Base-by-base conservation (phyloP, 1,140 invertebrate species). In the Pachypeltis micranthus region DNA sequence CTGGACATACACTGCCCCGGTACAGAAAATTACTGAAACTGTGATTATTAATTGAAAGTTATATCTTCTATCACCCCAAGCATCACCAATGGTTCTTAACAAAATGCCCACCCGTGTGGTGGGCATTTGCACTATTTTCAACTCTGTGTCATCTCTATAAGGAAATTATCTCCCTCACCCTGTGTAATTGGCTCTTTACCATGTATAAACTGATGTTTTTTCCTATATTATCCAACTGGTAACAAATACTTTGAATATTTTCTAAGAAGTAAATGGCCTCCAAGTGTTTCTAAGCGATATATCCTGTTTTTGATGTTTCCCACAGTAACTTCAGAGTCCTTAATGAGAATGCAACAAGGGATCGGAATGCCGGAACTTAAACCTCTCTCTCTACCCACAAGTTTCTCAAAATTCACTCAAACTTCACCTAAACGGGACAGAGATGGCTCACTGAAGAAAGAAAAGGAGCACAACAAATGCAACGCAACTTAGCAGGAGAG, bases 241-340 rank as follows among this genome's bases (percentile, higher is more conserved):
- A n/a, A n/a, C n/a, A n/a, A n/a, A n/a, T n/a, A n/a, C n/a, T n/a
- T n/a, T n/a, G n/a, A n/a, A n/a, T n/a, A n/a, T n/a, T n/a, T n/a
- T n/a, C n/a, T n/a, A n/a, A n/a, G n/a, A n/a, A n/a, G n/a, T n/a
- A 54, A 54, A 54, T 54, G 21, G 23, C 10, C 7, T 23, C 12
- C 7, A 26, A 24, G 23, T 12, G 10, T 23, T 28, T 28, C 23
- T 21, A 24, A 21, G 12, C 26, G 19, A 25, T 23, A 12, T 12
- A 25, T 10, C 10, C 10, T 24, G 21, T 10, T 58, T 58, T 24
- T 16, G 12, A 25, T 12, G 7, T 28, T 25, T 16, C 56, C 56
- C 23, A 10, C 55, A 63, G 62, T 63, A 21, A 63, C 54, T 23
- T 63, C 62, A 23, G 62, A 63, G 24, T 63, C 62, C 16, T 34